These are phyloP conservation scores for Eupeodes latifasciatus DNA, from an alignment of 2,888 invertebrate species.

Conservation along the genomic window DNA sequence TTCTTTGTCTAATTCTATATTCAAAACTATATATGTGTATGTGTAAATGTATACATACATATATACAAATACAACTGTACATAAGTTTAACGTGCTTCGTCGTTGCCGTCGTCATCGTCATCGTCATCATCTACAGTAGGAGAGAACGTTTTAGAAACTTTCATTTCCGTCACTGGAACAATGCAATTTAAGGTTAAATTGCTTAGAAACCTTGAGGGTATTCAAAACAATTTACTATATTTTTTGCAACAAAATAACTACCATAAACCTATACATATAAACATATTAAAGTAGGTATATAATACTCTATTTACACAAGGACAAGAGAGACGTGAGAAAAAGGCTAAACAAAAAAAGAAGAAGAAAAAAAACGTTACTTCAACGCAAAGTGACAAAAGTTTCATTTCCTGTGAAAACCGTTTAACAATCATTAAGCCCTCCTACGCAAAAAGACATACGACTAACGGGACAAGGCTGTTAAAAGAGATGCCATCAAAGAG, in stretches of 20 bases:
- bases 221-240: constrained; percentile 47
- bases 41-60: background rate
- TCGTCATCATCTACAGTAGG: background rate
- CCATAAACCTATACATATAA: background rate
- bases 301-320: background rate
- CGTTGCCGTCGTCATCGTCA: too few relatives aligned
- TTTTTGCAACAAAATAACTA: constrained; percentile 19
- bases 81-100: background rate
- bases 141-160: constrained; percentile 37
- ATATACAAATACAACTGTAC: background rate
- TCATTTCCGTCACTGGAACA: constrained; percentile 58
- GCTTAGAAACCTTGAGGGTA: constrained; percentile 62
- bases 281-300: background rate
- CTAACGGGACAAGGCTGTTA: constrained; percentile 20
- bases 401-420: constrained; percentile 52
- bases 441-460: constrained; percentile 35
- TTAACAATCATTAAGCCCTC: constrained; percentile 66
- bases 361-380: constrained; percentile 29
- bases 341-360: background rate
- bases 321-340: background rate
- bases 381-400: constrained; percentile 68
- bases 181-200: constrained; percentile 69
- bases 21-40: background rate
- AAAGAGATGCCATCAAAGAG: constrained; percentile 9
- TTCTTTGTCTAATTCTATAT: constrained; percentile 56